Base-by-base conservation (phyloP, 2,113 vertebrate species). In the Monarcha castaneiventris region DNA sequence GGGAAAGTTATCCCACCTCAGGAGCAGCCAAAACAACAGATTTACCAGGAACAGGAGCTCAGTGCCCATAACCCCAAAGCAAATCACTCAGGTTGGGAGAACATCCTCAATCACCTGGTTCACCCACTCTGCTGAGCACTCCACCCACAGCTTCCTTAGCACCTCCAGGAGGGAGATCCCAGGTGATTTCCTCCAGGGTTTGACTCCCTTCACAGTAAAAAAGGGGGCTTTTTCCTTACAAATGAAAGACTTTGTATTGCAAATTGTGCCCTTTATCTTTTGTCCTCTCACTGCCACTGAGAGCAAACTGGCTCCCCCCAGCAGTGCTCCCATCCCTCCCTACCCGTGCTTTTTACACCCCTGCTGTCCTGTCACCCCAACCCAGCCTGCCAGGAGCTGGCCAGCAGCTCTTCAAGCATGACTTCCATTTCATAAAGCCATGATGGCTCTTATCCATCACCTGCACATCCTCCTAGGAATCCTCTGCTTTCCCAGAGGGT, bases 321-420 rank as follows among this genome's bases (percentile, higher is more conserved):
- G 6, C 6, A 54, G 22, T 61, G 9, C 16, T 54, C 18, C 27
- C 44, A 30, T 8, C n/a, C 43, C 27, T 48, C 26, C 11, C 15
- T 22, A 25, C 39, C 41, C 7, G 55, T 37, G 16, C 12, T 30
- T 26, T 19, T 32, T 6, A 12, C 3, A 33, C 20, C 37, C n/a
- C 11, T 32, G 26, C 59, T 35, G 37, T 41, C 13, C 3, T 1
- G 16, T 46, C 32, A 25, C 11, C 17, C 16, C n/a, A 13, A 55
- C 18, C 22, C 17, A 72, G 46, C 43, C 18, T 81, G 56, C 56
- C 32, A 69, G 29, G 26, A 52, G 51, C n/a, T 33, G n/a, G 35
- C 33, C 32, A 27, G 27, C n/a, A 26, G 16, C 3, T 37, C 26
- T 33, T 52, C 18, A 25, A 46, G 55, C 2, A 0, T 1, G 3